Evolutionary conservation across 2,113 vertebrate species (phyloP), one percentile per base, ranked within the genome.

Genomic region (Zapornia atra): DNA sequence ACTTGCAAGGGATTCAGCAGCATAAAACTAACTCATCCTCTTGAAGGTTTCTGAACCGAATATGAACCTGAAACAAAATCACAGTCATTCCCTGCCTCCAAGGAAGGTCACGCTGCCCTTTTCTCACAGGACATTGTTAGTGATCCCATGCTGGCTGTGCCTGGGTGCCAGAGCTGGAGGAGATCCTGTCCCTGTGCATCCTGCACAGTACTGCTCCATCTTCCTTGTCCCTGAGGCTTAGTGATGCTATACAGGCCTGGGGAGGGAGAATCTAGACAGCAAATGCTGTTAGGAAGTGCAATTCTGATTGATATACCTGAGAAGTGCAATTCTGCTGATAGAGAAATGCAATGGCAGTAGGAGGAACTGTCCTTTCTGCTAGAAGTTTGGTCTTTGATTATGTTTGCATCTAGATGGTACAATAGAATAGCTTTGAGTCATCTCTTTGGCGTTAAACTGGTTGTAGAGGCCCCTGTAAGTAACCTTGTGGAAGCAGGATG

Each of bases 61-160:
- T 6, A 12, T 16, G 12, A 15, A 84, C 33, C 33, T 40, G 53
- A 86, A 82, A 9, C 1, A 2, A 80, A 48, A 34, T 51, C 28
- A 44, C 57, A 38, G 53, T 26, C 50, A 64, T 38, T 64, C 40
- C 17, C 34, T 71, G 46, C 36, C 31, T 65, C 46, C 38, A 69
- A 46, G 42, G 38, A 81, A 33, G 40, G 54, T 66, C 48, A 77
- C 29, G 6, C 10, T n/a, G 38, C 68, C 38, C 18, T 63, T 72
- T 59, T 54, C 29, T 63, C 44, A 31, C 4, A 48, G 42, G 33
- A 57, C 3, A 12, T 28, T 31, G 31, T 13, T 17, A 44, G 61
- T 34, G 56, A 51, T 57, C 42, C 25, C 18, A 4, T 0, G 0
- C 26, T 3, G 3, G 18, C 22, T n/a, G n/a, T 54, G 40, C 33